A percentile compares a stretch with the other conserved stretches of the same genome.
These are phyloP conservation scores for Mamestra configurata DNA, from an alignment of 1,140 invertebrate species.

Conservation along the genomic window DNA sequence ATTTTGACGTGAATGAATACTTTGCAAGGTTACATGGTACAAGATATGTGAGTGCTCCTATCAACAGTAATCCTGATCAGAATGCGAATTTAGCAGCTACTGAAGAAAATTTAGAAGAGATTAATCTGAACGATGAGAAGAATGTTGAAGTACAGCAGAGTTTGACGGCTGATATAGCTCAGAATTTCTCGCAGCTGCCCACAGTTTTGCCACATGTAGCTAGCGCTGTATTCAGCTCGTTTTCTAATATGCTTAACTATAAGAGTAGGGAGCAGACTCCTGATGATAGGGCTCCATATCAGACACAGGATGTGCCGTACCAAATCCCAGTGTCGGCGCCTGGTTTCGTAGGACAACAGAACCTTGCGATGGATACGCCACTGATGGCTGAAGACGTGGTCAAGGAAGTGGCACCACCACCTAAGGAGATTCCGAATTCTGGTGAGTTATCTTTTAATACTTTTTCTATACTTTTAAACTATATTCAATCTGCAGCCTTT, in stretches of 20 bases:
- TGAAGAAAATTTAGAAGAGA: slow-evolving; percentile 82
- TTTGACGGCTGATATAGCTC: slow-evolving; percentile 87
- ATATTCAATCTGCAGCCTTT: too few species aligned
- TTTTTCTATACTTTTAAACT: too few species aligned
- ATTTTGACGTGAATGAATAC: slow-evolving; percentile 86
- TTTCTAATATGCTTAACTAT: slow-evolving; percentile 86
- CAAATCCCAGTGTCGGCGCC: neutral
- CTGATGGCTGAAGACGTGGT: slow-evolving; percentile 61
- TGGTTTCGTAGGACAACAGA: neutral
- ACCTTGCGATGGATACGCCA: slow-evolving; percentile 11
- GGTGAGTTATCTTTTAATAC: slow-evolving; percentile 67
- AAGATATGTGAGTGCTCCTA: slow-evolving; percentile 78
- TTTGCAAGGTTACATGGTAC: slow-evolving; percentile 84
- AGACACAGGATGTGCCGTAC: neutral
- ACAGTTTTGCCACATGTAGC: slow-evolving; percentile 88
- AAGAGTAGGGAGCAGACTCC: slow-evolving; percentile 78
- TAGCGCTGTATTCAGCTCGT: slow-evolving; percentile 89
- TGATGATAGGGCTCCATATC: slow-evolving; percentile 55
- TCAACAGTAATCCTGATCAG: slow-evolving; percentile 70
- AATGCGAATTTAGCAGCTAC: slow-evolving; percentile 65
- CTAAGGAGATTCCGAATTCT: slow-evolving; percentile 67
- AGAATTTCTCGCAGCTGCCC: slow-evolving; percentile 88
- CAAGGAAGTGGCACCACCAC: slow-evolving; percentile 69
- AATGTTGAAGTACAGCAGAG: slow-evolving; percentile 76
- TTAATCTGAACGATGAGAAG: slow-evolving; percentile 82